phyloP scores from a whole-genome alignment of 2,797 vertebrate genomes.

The Sciaenops ocellatus region DNA sequence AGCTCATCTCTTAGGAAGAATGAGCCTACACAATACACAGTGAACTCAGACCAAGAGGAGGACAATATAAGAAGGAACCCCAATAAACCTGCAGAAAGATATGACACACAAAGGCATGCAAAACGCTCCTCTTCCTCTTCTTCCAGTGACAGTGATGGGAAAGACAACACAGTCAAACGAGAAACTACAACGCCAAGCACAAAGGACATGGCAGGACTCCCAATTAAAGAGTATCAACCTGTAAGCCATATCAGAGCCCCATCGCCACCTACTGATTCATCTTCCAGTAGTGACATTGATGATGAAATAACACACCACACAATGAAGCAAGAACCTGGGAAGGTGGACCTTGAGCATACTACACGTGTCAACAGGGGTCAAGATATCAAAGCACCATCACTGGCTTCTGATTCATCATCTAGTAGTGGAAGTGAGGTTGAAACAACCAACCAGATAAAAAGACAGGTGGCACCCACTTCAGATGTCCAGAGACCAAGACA shows the following conservation, averaged over 20 bases:
- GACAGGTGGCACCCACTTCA: too few species aligned
- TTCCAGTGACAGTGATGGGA: conserved; percentile 57
- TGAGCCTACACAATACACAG: too few species aligned
- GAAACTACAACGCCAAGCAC: too few species aligned
- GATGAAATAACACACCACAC: too few species aligned
- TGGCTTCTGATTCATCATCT: conserved; percentile 7
- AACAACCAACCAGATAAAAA: neutral
- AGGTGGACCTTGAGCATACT: neutral
- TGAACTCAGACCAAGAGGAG: conserved; percentile 31
- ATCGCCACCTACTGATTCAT: too few species aligned
- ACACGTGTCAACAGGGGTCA: neutral
- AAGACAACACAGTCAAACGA: neutral
- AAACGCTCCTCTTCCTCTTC: conserved; percentile 35
- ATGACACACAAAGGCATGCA: conserved; percentile 8
- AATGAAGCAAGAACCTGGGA: too few species aligned
- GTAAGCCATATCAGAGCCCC: too few species aligned
- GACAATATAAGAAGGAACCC: neutral
- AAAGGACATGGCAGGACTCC: too few species aligned
- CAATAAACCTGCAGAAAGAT: neutral
- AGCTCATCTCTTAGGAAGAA: too few species aligned
- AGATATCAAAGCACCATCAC: conserved; percentile 17
- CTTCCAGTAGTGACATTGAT: too few species aligned
- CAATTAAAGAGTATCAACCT: too few species aligned
- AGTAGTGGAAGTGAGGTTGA: conserved; percentile 46
- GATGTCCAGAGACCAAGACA: conserved; percentile 1